Evolutionary conservation across 2,797 vertebrate genomes (phyloP).

Genomic region (Zonotrichia albicollis): DNA sequence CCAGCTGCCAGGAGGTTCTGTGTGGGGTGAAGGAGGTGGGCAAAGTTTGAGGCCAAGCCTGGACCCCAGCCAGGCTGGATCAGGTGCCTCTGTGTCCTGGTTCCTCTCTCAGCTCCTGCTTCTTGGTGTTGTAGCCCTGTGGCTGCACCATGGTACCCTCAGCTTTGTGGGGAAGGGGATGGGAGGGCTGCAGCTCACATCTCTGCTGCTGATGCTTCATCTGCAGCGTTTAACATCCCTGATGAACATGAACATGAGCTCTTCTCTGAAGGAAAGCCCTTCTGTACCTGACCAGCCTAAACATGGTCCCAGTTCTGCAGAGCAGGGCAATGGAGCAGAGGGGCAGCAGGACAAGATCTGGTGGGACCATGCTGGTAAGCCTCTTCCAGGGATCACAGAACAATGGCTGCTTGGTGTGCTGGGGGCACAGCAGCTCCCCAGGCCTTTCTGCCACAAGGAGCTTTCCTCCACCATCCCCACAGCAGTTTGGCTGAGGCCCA

Average conservation of each 20-base stretch:
- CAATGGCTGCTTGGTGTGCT: fast-evolving
- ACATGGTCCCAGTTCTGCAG: not conserved
- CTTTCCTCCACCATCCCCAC: not conserved
- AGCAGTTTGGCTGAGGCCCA: not conserved
- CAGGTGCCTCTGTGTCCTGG: fast-evolving
- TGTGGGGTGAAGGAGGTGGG: not conserved
- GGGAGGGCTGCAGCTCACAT: not conserved
- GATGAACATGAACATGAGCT: not conserved
- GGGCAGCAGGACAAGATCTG: not conserved
- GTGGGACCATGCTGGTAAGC: not conserved
- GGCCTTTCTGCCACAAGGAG: not conserved
- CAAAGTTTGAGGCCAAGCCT: not conserved
- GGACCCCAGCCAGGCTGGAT: not conserved
- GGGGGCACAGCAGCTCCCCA: not conserved
- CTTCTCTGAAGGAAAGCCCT: not conserved
- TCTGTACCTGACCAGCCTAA: not conserved
- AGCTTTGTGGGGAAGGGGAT: not conserved
- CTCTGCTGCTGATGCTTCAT: not conserved
- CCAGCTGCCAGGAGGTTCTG: not conserved
- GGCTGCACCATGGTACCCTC: not conserved
- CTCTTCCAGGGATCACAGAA: not conserved
- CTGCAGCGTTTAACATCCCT: not conserved
- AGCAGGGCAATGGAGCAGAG: not conserved
- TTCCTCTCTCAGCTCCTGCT: not conserved
- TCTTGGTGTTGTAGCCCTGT: not conserved